Conservation (phyloP, 35 echinoderm and acorn worm species). For the Lytechinus variegatus region DNA sequence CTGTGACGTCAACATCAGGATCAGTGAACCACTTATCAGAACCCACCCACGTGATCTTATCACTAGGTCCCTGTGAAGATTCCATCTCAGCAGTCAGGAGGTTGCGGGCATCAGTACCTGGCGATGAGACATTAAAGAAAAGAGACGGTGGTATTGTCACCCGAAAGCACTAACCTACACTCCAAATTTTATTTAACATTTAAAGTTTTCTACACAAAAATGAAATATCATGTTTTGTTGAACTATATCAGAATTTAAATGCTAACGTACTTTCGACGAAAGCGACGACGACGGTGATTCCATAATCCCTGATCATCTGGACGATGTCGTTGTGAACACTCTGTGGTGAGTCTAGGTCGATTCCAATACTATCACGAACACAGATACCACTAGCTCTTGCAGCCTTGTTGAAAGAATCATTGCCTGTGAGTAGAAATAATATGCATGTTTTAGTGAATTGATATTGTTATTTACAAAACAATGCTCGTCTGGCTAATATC, state of each 20-base stretch:
- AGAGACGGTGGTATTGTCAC: too few species aligned
- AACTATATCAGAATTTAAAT: neutral
- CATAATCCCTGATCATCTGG: constrained; percentile 29
- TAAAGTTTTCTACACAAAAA: too few species aligned
- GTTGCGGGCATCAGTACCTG: constrained; percentile 31
- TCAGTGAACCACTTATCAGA: constrained; percentile 52
- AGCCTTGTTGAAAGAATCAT: constrained; percentile 24
- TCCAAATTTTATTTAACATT: too few species aligned
- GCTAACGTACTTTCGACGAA: constrained; percentile 32
- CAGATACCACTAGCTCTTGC: neutral
- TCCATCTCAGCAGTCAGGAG: constrained; percentile 33
- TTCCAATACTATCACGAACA: constrained; percentile 33
- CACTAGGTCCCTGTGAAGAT: neutral
- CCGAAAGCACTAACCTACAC: too few species aligned
- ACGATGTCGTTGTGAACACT: neutral
- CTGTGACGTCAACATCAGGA: constrained; percentile 39
- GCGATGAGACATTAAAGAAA: neutral
- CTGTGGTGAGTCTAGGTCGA: constrained; percentile 12
- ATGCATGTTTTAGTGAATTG: too few species aligned
- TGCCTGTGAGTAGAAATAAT: neutral
- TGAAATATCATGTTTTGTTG: too few species aligned
- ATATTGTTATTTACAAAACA: too few species aligned
- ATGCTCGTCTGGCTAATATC: too few species aligned
- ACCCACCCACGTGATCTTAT: constrained; percentile 47
- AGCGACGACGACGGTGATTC: constrained; percentile 40